Base-by-base conservation (phyloP, 2,113 vertebrate genomes). In the Rhinopomastus cyanomelas region DNA sequence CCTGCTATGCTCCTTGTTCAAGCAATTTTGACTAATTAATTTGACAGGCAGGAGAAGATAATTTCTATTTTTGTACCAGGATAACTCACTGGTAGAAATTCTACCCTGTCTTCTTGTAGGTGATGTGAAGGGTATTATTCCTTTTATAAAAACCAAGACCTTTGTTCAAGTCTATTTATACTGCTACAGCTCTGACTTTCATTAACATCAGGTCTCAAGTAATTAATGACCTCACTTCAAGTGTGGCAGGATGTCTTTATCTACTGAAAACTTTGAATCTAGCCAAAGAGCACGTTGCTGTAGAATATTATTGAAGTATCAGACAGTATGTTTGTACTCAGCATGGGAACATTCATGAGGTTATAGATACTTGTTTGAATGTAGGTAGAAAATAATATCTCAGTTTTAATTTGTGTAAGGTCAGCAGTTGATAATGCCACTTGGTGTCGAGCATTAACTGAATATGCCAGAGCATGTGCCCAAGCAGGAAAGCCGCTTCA, bases 381-480 rank as follows among this genome's bases (percentile, higher is more conserved):
- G 52, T 52, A 69, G 16, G n/a, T 20, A 37, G 22, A 81, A 77
- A 92, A 59, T 85, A 60, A 84, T 23, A 11, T 73, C 19, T 69
- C 44, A 20, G 3, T 52, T 87, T 73, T 94, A 85, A 14, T 85
- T 72, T 93, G 89, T 90, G 51, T 72, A 97, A 99, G 99, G 97
- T 98, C 98, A 90, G 97, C 96, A 87, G 95, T 95, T 66, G 97
- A 94, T 57, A 97, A 97, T 69, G 97, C 97, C 49, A 98, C 97
- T 39, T 98, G 98, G 97, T 99, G 99, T 95, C 97, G 98, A 96
- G 98, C 98, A 14, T 96, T 99, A 94, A 98, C 97, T 1, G 98
- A 99, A 90, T 99, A 99, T 37, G 98, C 98, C 85, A 97, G 99
- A 66, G 98, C 98, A 1, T 99, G 99, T 85, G 98, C 98, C 92